Conservation (phyloP, 2,797 vertebrate species). For the Mormyrus hasselquistii region DNA sequence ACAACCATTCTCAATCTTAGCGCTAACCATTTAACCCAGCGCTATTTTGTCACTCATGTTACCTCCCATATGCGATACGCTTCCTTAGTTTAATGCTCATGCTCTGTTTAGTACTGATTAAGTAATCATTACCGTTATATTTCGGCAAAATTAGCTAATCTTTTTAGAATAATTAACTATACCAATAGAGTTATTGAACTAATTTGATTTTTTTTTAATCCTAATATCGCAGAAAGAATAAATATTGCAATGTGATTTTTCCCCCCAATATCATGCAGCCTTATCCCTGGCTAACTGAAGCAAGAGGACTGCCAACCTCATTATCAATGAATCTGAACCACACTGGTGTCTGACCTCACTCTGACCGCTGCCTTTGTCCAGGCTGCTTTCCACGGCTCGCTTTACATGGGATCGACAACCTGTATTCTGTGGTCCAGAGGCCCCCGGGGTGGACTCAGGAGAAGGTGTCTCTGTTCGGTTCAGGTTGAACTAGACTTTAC, state of each 20-base stretch:
- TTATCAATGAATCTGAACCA: neutral
- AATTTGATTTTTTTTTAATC: too few relatives aligned
- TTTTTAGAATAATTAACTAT: too few relatives aligned
- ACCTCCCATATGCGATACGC: too few relatives aligned
- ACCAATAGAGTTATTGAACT: too few relatives aligned
- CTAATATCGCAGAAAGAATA: neutral
- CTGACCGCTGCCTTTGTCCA: neutral
- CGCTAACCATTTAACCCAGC: too few relatives aligned
- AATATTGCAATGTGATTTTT: neutral
- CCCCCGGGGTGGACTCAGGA: conserved; percentile 14
- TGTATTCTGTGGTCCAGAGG: neutral
- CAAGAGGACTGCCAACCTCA: neutral
- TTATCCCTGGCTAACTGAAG: neutral
- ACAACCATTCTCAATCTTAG: too few relatives aligned
- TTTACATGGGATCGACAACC: neutral
- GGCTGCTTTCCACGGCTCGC: neutral
- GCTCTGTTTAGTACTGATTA: too few relatives aligned
- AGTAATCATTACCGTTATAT: too few relatives aligned
- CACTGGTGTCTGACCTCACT: neutral
- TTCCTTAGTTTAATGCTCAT: too few relatives aligned
- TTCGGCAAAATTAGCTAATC: too few relatives aligned
- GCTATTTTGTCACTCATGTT: too few relatives aligned
- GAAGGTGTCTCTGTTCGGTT: conserved; percentile 17
- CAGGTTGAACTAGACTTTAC: conserved; percentile 3
- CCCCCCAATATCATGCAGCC: neutral